These are phyloP conservation scores for Blastomussa wellsi DNA, from an alignment of 92 coral and sea anemone species.

Conservation along the genomic window DNA sequence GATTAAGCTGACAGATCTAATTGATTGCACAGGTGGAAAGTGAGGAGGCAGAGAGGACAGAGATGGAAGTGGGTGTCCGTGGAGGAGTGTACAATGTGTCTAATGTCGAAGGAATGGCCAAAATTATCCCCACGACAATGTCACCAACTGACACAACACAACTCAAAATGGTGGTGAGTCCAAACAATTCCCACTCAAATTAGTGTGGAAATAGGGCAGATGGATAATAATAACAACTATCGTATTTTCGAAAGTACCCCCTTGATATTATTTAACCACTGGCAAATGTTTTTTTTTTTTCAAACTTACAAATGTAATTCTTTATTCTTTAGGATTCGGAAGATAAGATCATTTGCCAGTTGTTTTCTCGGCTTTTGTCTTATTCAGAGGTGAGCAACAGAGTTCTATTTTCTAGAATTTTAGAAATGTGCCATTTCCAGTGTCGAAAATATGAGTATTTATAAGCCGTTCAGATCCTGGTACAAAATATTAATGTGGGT, in stretches of 20 bases:
- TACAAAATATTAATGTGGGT: neutral
- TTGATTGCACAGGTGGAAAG: slow-evolving; percentile 39
- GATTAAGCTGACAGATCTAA: too few species aligned
- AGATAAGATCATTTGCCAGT: slow-evolving; percentile 68
- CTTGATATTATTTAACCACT: neutral
- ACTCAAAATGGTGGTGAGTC: slow-evolving; percentile 32
- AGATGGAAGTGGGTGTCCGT: slow-evolving; percentile 89
- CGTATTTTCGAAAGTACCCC: neutral
- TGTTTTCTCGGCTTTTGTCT: slow-evolving; percentile 72
- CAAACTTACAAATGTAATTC: neutral
- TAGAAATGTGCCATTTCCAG: neutral
- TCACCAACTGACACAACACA: slow-evolving; percentile 37
- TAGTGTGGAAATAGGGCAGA: neutral
- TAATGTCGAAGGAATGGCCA: slow-evolving; percentile 78
- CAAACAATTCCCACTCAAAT: neutral
- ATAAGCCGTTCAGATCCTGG: neutral
- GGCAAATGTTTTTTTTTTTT: neutral
- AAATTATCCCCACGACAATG: slow-evolving; percentile 72
- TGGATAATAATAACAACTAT: neutral
- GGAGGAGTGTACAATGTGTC: slow-evolving; percentile 80
- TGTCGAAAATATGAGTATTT: neutral
- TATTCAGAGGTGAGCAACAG: slow-evolving; percentile 63
- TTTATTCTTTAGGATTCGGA: slow-evolving; percentile 57
- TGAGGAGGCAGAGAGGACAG: slow-evolving; percentile 66
- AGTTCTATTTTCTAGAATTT: neutral